These are phyloP conservation scores for Salminus brasiliensis DNA, from an alignment of 2,113 vertebrate species.

Conservation along the genomic window DNA sequence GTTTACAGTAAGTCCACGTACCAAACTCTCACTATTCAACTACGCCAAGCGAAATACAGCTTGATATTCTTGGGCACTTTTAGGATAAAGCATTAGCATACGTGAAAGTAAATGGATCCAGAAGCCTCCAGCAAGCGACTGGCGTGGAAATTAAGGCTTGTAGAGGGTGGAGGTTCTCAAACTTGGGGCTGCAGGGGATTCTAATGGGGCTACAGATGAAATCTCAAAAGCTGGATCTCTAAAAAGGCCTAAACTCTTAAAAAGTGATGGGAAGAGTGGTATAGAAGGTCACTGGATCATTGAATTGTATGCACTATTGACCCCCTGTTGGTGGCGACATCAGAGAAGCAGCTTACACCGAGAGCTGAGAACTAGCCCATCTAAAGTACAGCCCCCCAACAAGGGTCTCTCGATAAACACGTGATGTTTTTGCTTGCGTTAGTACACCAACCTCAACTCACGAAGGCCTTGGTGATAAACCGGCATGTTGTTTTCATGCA, in stretches of 20 bases:
- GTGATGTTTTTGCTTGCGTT: background rate
- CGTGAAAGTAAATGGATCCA: background rate
- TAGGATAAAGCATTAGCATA: background rate
- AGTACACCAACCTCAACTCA: background rate
- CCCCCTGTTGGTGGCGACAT: no score
- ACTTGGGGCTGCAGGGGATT: background rate
- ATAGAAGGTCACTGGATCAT: no score
- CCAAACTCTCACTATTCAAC: no score
- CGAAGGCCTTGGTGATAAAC: background rate
- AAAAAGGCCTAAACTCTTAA: no score
- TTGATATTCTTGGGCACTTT: background rate
- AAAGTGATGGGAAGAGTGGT: no score
- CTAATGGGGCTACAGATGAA: no score
- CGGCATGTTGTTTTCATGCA: background rate
- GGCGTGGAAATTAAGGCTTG: background rate
- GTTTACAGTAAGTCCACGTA: no score
- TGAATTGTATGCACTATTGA: no score
- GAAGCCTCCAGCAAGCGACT: background rate
- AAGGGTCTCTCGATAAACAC: no score
- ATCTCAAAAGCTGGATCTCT: no score
- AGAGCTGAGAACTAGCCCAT: background rate
- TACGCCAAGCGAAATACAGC: no score
- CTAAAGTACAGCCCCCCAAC: background rate
- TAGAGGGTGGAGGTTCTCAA: slow-evolving; percentile 5
- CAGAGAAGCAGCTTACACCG: no score